These are phyloP conservation scores for Rattus rattus DNA, from an alignment of 2,113 vertebrate species.

Conservation along the genomic window DNA sequence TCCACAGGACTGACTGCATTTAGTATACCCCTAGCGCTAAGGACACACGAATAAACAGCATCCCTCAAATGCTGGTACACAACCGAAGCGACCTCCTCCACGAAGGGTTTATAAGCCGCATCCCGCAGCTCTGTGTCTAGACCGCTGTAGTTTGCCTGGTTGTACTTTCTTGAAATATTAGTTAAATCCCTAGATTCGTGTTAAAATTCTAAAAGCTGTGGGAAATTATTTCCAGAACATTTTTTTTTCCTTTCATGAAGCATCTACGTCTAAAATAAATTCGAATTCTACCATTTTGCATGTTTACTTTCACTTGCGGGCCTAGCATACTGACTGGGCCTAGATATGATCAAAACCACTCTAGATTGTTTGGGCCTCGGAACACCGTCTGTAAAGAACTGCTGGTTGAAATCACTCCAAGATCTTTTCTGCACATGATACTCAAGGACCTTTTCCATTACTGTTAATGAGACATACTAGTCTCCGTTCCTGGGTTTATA, in stretches of 20 bases:
- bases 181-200: neutral
- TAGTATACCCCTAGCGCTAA: conserved; percentile 5
- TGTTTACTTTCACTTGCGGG: conserved; percentile 21
- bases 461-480: conserved; percentile 45
- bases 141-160: neutral
- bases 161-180: neutral
- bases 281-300: neutral
- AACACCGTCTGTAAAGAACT: conserved; percentile 7
- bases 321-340: neutral
- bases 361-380: neutral
- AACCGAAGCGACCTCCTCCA: conserved; percentile 39
- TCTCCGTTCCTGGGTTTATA: conserved; percentile 32
- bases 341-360: conserved; percentile 19
- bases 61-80: conserved; percentile 24
- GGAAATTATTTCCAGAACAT: neutral
- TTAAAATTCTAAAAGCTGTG: conserved; percentile 4
- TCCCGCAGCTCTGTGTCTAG: neutral
- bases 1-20: conserved; percentile 7
- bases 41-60: conserved; percentile 31
- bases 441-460: conserved; percentile 36
- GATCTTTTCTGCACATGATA: neutral
- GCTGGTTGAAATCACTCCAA: conserved; percentile 11
- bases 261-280: conserved; percentile 34
- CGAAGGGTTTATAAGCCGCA: neutral
- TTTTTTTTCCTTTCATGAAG: neutral